phyloP scores from a whole-genome alignment of 2,888 invertebrate species.

The Caenorhabditis panamensis region DNA sequence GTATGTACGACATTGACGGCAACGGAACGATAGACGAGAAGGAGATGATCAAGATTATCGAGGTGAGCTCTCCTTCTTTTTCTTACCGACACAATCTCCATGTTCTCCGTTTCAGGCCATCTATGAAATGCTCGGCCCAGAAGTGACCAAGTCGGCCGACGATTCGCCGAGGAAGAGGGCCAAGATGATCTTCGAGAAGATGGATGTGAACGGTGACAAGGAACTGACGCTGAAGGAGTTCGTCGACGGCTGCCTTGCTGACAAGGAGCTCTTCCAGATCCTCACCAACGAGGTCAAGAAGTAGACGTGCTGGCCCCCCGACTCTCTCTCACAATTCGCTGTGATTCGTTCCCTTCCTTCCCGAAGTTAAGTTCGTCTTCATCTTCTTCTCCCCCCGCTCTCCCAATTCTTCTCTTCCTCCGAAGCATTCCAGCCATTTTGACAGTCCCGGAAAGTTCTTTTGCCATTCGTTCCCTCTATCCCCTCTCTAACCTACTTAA shows the following conservation, averaged over 20 bases:
- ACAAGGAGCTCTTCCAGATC: slow-evolving; percentile 82
- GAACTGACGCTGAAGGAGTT: slow-evolving; percentile 87
- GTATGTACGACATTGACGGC: slow-evolving; percentile 98
- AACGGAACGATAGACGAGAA: slow-evolving; percentile 98
- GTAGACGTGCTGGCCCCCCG: slow-evolving; percentile 47
- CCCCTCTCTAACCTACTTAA: slow-evolving; percentile 23
- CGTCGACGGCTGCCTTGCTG: slow-evolving; percentile 81
- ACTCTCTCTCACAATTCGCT: slow-evolving; percentile 50
- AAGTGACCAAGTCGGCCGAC: slow-evolving; percentile 94
- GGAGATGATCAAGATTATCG: slow-evolving; percentile 99
- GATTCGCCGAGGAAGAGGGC: slow-evolving; percentile 95
- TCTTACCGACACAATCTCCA: neutral
- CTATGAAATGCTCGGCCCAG: slow-evolving; percentile 99
- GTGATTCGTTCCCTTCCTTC: slow-evolving; percentile 48
- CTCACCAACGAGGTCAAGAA: slow-evolving; percentile 81
- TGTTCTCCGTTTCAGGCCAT: slow-evolving; percentile 89
- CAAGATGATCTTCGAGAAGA: slow-evolving; percentile 98
- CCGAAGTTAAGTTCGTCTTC: slow-evolving; percentile 41
- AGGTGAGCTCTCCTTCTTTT: slow-evolving; percentile 85
- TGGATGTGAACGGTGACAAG: slow-evolving; percentile 99
- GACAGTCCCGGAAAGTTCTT: slow-evolving; percentile 42
- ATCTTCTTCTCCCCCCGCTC: slow-evolving; percentile 1
- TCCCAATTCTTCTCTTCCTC: slow-evolving; percentile 2
- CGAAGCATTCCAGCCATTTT: slow-evolving; percentile 49
- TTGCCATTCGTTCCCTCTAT: slow-evolving; percentile 28